Base-by-base conservation (phyloP, 2,113 vertebrate species). In the Anguilla japonica region DNA sequence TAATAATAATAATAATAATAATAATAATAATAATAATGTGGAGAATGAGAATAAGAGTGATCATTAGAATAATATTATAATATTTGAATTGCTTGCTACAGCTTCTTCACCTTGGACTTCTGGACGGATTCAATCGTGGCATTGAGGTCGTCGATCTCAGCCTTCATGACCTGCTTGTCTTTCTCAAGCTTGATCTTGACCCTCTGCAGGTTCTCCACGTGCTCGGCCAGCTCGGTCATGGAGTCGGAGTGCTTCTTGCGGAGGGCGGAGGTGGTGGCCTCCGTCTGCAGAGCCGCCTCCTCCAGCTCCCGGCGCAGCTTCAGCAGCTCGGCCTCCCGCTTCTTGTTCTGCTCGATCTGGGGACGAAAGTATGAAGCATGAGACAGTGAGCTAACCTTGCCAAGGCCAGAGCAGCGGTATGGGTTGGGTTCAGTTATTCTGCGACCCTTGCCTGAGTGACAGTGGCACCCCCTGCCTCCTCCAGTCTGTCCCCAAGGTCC, bases 321-420 rank as follows among this genome's bases (percentile, higher is more conserved):
- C 86, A 94, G 92, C 56, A 96, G 91, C 34, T 94, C 94, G 0
- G 87, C 88, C 84, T 96, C 94, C n/a, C 82, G 29, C 91, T 94
- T 95, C 84, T 89, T 91, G 86, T 95, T 96, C 90, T 95, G 91
- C 85, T 96, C 93, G 0, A 95, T 93, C 95, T 95, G 78, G 85
- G 81, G 40, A 67, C 16, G 5, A 40, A 41, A 2, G 20, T 16
- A 41, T 41, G 18, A 3, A 4, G 22, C 34, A 16, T 41, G 26
- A 63, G 9, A 50, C 6, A n/a, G 8, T 53, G 56, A 53, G n/a
- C 43, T 34, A 6, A 14, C 50, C 50, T 53, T 5, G 13, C 78
- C 2, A 41, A 50, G 67, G 80, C 50, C 16, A 41, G 2, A 3
- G 14, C 5, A 39, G 82, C n/a, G 5, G 57, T 46, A 6, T 4